Evolutionary conservation across 1,140 invertebrate species (phyloP), one percentile per base, ranked within the genome.

Genomic region (Magallana gigas): DNA sequence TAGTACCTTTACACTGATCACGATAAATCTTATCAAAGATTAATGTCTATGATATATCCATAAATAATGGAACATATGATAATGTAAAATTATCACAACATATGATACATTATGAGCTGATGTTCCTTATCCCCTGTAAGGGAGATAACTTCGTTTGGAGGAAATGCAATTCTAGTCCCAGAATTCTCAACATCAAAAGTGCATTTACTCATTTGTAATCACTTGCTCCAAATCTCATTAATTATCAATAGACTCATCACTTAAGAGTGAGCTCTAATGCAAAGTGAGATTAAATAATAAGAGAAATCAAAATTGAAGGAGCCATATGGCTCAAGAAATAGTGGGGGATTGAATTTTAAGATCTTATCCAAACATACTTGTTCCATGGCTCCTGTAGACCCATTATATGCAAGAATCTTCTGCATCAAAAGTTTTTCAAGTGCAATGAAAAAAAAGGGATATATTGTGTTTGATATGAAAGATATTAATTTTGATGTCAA

Each of bases 401-500:
- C 14, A 12, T 9, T 9, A 76, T 76, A 76, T 36, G 23, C 68
- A 76, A 76, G 11, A 76, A 11, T 76, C 23, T 8, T 9, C 68
- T 5, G 12, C 68, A 64, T 64, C 68, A 76, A 64, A 48, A 64
- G 68, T 76, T 76, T 76, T 29, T 76, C 68, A 76, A 76, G 68
- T 76, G 68, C 68, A 36, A 48, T 48, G 68, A 18, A 76, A 76
- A 76, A 76, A 23, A 76, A 9, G 1, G 36, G 23, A 29, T 36
- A 76, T 36, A 76, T 76, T 36, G 23, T 76, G 68, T 29, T 8
- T 29, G 68, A 76, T 76, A 76, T 76, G 36, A 76, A 76, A 48
- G 68, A 76, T 29, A 76, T 76, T 76, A 76, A 76, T 76, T 76
- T 36, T 76, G 68, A 76, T 76, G 68, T 76, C 68, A 76, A 76